Evolutionary conservation across 2,888 invertebrate species (phyloP).

Genomic region (Thereva unica): DNA sequence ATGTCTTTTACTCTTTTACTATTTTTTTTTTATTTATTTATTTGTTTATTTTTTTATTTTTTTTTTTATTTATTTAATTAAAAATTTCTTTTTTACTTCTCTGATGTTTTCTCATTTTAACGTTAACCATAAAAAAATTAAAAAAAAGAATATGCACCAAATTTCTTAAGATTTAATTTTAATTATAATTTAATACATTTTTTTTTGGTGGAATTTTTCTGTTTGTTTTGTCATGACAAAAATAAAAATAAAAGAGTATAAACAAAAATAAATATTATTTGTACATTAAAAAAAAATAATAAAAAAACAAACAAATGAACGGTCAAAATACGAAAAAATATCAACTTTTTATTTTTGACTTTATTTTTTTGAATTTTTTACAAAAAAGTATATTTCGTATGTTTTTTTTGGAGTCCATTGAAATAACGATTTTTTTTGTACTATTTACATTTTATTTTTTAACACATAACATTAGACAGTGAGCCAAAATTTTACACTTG

Average conservation of each 20-base stretch:
- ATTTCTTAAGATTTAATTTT: conserved; percentile 10
- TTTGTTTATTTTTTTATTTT: no score
- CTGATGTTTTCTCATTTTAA: conserved; percentile 24
- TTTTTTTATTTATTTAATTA: conserved; percentile 19
- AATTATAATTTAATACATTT: conserved; percentile 7
- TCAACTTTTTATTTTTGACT: conserved; percentile 16
- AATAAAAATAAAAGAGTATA: conserved; percentile 12
- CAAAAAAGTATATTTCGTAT: conserved; percentile 1
- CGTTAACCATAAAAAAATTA: conserved; percentile 26
- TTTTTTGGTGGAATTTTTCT: conserved; percentile 19
- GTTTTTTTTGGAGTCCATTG: conserved; percentile 13
- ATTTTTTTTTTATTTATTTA: no score
- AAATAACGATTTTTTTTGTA: conserved; percentile 22
- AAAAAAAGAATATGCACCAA: conserved; percentile 24
- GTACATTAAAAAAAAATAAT: no score
- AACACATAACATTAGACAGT: conserved; percentile 31
- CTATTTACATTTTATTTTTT: conserved; percentile 26
- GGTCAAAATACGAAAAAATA: conserved; percentile 15
- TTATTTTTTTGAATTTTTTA: conserved; percentile 6
- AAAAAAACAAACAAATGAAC: conserved; percentile 1
- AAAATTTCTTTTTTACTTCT: conserved; percentile 24
- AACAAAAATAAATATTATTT: no score
- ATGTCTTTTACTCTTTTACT: no score
- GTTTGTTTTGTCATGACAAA: conserved; percentile 27
- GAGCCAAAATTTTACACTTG: neutral